Evolutionary conservation across 2,888 invertebrate species (phyloP).

Genomic region (Archips xylosteana): DNA sequence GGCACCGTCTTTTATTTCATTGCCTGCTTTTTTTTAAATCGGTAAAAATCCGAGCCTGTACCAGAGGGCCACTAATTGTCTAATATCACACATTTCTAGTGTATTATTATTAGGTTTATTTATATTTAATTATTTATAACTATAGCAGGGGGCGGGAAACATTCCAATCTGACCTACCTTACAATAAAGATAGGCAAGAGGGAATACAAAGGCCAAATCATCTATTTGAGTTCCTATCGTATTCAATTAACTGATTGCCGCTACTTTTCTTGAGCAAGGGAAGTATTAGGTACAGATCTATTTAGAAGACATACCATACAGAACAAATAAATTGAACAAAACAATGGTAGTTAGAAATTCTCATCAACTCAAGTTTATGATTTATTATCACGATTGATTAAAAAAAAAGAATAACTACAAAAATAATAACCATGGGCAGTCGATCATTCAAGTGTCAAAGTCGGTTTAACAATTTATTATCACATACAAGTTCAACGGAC

Average conservation of each 20-base stretch:
- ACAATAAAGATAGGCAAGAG: slow-evolving; percentile 13
- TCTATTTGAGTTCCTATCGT: not conserved
- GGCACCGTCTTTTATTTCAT: not conserved
- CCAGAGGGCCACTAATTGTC: slow-evolving; percentile 59
- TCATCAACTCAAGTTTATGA: not conserved
- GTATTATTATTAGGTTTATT: slow-evolving; percentile 50
- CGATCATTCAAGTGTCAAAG: not conserved
- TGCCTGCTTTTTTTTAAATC: not conserved
- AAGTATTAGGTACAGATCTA: slow-evolving; percentile 11
- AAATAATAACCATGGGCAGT: not conserved
- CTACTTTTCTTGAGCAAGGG: slow-evolving; percentile 14
- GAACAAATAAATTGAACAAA: no score
- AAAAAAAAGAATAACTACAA: not conserved
- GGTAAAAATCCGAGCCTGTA: slow-evolving; percentile 4
- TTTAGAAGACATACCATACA: not conserved
- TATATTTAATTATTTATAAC: slow-evolving; percentile 19
- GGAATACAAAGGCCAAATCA: not conserved
- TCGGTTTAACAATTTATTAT: slow-evolving; percentile 20
- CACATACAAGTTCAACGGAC: slow-evolving; percentile 26
- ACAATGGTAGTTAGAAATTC: not conserved
- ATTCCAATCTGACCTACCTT: slow-evolving; percentile 8
- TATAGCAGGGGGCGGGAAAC: slow-evolving; percentile 11
- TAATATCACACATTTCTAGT: slow-evolving; percentile 73
- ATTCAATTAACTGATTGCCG: not conserved
- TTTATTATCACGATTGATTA: not conserved